A percentile compares a stretch with the other conserved stretches of the same genome.
Evolutionary conservation across 1,140 invertebrate genomes (phyloP).

Genomic region (Aphis craccivora): DNA sequence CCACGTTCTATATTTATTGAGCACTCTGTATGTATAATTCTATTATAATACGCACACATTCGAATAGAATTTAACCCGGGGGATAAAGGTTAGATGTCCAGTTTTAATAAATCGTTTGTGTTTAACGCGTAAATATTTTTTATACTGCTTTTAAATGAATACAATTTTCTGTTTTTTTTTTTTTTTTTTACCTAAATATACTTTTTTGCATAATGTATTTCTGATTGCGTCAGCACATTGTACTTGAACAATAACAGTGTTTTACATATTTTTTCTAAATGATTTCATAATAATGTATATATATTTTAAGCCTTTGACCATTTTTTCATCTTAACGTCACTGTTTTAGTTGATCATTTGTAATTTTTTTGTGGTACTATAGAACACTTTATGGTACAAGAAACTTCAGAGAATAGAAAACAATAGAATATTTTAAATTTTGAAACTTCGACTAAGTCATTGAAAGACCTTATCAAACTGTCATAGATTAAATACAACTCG

Average conservation of each 20-base stretch:
- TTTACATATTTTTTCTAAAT: slow-evolving; percentile 1
- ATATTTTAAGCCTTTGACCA: neutral
- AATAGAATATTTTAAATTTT: neutral
- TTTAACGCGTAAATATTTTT: neutral
- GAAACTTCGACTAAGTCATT: neutral
- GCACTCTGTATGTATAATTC: neutral
- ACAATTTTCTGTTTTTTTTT: neutral
- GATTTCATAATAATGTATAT: neutral
- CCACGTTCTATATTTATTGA: neutral
- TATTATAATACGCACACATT: neutral
- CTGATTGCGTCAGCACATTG: neutral
- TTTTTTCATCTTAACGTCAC: neutral
- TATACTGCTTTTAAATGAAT: neutral
- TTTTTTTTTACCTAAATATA: neutral
- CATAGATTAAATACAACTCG: neutral
- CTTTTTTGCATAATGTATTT: neutral
- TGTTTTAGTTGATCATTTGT: neutral
- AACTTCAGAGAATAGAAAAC: neutral
- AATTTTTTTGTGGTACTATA: neutral
- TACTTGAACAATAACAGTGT: neutral
- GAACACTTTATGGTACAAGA: neutral
- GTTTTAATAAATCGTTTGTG: neutral
- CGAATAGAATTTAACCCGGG: neutral
- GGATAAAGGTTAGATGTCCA: neutral
- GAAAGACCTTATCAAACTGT: neutral